phyloP scores from a whole-genome alignment of 2,113 vertebrate genomes.

The Panthera tigris region DNA sequence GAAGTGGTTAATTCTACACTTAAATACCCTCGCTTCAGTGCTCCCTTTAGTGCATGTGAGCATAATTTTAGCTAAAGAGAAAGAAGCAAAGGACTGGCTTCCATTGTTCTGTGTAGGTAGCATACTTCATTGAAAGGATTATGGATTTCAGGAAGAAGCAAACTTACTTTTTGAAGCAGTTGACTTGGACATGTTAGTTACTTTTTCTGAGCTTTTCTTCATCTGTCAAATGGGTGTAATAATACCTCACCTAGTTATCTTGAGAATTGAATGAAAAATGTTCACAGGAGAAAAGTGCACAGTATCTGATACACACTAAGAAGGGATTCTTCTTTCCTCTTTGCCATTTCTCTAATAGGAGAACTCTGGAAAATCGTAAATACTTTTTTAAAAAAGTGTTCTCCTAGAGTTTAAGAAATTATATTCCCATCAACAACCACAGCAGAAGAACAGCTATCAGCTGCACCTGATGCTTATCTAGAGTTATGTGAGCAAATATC shows the following conservation, averaged over 20 bases:
- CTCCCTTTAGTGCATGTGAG: background rate
- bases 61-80: background rate
- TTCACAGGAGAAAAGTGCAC: background rate
- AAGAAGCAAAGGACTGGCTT: background rate
- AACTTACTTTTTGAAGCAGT: background rate
- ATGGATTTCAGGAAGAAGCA: background rate
- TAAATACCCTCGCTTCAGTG: background rate
- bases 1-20: background rate
- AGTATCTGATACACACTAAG: background rate
- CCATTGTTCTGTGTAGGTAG: background rate
- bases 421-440: background rate
- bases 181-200: background rate
- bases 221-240: conserved; percentile 16
- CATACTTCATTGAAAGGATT: background rate
- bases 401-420: background rate
- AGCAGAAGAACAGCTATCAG: background rate
- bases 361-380: background rate
- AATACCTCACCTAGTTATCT: background rate
- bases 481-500: background rate
- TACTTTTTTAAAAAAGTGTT: background rate
- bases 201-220: background rate
- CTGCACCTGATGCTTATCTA: background rate
- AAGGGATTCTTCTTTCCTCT: background rate
- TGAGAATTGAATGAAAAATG: conserved; percentile 23
- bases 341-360: conserved; percentile 15